These are phyloP conservation scores for Pristionchus japonicus DNA, from an alignment of 2,888 invertebrate genomes.

Conservation along the genomic window DNA sequence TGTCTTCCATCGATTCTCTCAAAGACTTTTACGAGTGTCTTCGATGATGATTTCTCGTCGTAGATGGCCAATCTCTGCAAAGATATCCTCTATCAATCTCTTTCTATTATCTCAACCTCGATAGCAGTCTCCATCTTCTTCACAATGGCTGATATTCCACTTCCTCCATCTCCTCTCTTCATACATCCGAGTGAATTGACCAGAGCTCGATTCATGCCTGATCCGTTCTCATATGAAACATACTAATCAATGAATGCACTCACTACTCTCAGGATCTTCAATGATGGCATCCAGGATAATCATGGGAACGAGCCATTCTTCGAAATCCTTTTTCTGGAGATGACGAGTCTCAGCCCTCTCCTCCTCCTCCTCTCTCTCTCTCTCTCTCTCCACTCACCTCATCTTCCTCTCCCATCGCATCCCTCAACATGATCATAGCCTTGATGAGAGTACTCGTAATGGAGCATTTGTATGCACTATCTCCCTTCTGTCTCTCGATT, in stretches of 20 bases:
- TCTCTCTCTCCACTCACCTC: background rate
- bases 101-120: background rate
- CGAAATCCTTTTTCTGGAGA: background rate
- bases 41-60: background rate
- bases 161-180: background rate
- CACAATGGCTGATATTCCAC: background rate
- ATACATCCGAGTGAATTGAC: background rate
- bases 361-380: background rate
- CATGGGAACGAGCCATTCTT: slow-evolving; percentile 15
- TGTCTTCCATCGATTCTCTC: slow-evolving; percentile 18
- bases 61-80: slow-evolving; percentile 32
- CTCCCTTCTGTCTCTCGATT: slow-evolving; percentile 19
- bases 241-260: background rate
- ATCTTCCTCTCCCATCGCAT: background rate
- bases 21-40: background rate
- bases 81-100: background rate
- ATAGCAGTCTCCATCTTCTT: slow-evolving; percentile 38
- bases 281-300: slow-evolving; percentile 25
- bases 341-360: background rate
- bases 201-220: background rate
- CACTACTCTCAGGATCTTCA: slow-evolving; percentile 36
- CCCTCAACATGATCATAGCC: background rate
- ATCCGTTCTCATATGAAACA: background rate
- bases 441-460: slow-evolving; percentile 13
- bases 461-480: slow-evolving; percentile 19